phyloP scores from a whole-genome alignment of 53 echinoderm and acorn worm species.

The Pentamera pediparva region DNA sequence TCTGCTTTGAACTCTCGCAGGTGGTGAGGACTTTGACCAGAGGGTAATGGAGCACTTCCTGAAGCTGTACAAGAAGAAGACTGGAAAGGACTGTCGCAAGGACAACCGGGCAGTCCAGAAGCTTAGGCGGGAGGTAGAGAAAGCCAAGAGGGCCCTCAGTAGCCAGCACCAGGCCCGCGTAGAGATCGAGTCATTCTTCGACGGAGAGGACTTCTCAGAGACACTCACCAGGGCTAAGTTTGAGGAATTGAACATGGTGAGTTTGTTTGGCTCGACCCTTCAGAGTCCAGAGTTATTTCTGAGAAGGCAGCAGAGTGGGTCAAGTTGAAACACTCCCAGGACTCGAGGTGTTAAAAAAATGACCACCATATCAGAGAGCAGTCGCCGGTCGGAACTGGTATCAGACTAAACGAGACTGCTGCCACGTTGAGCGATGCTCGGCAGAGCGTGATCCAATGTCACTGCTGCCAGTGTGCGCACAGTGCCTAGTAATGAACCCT shows the following conservation, averaged over 20 bases:
- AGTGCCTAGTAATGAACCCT: too few relatives aligned
- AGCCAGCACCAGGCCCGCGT: slow-evolving; percentile 92
- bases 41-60: slow-evolving; percentile 98
- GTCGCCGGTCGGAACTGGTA: too few relatives aligned
- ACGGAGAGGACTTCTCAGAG: slow-evolving; percentile 97
- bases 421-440: too few relatives aligned
- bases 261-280: too few relatives aligned
- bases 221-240: slow-evolving; percentile 89
- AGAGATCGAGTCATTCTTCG: slow-evolving; percentile 96
- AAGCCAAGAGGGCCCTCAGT: slow-evolving; percentile 96
- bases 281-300: too few relatives aligned
- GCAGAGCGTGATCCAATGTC: too few relatives aligned
- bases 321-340: background rate
- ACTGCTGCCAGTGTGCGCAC: too few relatives aligned
- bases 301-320: background rate
- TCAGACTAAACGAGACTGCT: too few relatives aligned
- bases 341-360: too few relatives aligned
- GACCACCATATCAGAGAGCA: too few relatives aligned
- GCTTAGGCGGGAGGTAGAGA: slow-evolving; percentile 97
- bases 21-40: slow-evolving; percentile 99
- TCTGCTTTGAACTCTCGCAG: too few relatives aligned
- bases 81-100: slow-evolving; percentile 94
- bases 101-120: slow-evolving; percentile 99
- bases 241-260: slow-evolving; percentile 95
- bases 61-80: slow-evolving; percentile 99